Evolutionary conservation across 2,888 invertebrate species (phyloP), one percentile per base, ranked within the genome.

Genomic region (Exocentrus adspersus): DNA sequence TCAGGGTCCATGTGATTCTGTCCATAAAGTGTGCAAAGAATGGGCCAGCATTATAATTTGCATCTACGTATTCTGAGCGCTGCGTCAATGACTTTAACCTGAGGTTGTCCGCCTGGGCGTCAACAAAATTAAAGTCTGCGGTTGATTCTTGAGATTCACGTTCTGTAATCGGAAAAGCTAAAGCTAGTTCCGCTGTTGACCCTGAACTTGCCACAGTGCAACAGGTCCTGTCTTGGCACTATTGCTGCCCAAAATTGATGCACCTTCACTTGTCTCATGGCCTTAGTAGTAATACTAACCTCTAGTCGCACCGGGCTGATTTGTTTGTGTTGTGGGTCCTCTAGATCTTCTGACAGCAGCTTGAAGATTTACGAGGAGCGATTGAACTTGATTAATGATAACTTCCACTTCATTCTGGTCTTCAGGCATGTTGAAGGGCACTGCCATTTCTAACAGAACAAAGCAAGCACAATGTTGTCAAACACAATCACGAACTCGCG

Each of bases 361-460:
- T 64, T 74, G 71, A 37, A 77, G 71, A 65, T 63, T 70, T 30
- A 64, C 73, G 19, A 77, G 68, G 57, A 77, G 69, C 19, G 73
- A 67, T 37, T 75, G 72, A 67, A 77, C 71, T 65, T 77, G 77
- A 19, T 67, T 64, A 42, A 78, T 73, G 61, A 77, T 70, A 67
- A 79, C 75, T 68, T 78, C 75, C 60, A 76, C 75, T 68, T 79
- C 79, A 42, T 75, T 76, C 51, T 80, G 78, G 65, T 80, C 79
- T 72, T 78, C 78, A 50, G 81, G 81, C 63, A 82, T 72, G 62
- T 75, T 75, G 70, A 82, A 81, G 41, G 82, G 82, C 75, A 82
- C 80, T 65, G 82, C 82, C 82, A 82, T 82, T 19, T 59, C 70
- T 50, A 56, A 45, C 45, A n/a, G 59, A 59, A 48, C 59, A 58